Conservation (phyloP, 2,113 vertebrate species). For the Aleadryas rufinucha region DNA sequence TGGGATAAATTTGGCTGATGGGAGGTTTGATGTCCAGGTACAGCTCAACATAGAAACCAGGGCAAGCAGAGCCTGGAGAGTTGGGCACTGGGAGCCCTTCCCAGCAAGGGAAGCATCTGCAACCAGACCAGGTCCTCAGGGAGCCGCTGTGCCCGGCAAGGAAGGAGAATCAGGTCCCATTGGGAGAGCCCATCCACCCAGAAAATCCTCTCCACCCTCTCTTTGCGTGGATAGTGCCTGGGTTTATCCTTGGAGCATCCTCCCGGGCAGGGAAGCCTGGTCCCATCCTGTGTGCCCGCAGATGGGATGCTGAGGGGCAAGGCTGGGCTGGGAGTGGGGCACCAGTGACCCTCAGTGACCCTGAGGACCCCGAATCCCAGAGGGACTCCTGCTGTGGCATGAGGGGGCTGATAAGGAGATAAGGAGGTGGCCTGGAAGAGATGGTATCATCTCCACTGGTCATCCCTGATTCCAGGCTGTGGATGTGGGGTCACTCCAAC, state of each 20-base stretch:
- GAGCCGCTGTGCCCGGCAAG: fast-evolving
- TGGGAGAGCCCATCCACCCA: neutral
- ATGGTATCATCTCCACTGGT: neutral
- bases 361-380: fast-evolving
- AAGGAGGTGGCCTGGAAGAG: neutral
- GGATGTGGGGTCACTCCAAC: fast-evolving
- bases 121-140: neutral
- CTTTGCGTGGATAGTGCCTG: neutral
- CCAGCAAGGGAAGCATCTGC: neutral
- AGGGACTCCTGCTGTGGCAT: fast-evolving
- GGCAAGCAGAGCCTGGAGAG: neutral
- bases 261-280: fast-evolving
- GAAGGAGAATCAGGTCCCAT: fast-evolving
- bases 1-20: neutral
- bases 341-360: neutral
- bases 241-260: neutral
- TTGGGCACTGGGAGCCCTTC: neutral
- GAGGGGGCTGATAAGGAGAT: neutral
- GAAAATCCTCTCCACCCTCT: neutral
- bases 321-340: neutral
- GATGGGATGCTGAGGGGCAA: neutral
- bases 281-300: neutral
- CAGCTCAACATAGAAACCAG: neutral
- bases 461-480: neutral
- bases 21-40: neutral